These are phyloP conservation scores for Linhomoeus sp. DNA, from an alignment of 2,888 invertebrate genomes.

Conservation along the genomic window DNA sequence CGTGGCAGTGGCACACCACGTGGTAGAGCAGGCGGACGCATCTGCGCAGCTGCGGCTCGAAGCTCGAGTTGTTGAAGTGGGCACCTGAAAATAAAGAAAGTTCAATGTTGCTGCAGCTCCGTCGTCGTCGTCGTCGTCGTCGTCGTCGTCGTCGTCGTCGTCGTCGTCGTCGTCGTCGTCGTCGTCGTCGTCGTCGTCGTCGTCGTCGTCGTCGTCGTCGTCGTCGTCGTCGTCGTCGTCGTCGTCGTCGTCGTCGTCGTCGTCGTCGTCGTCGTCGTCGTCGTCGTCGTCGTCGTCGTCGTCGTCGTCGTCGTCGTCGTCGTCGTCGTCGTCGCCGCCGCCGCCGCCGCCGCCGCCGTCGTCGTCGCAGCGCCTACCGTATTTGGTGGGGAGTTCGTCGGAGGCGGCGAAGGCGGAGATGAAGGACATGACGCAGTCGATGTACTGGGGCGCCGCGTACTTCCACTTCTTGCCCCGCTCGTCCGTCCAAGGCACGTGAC, in stretches of 20 bases:
- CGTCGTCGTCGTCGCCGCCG: too few relatives aligned
- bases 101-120: too few relatives aligned
- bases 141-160: slow-evolving; percentile 1
- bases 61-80: too few relatives aligned
- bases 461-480: slow-evolving; percentile 94
- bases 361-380: slow-evolving; percentile 46
- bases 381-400: slow-evolving; percentile 89
- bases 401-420: slow-evolving; percentile 90
- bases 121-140: too few relatives aligned
- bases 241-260: not conserved
- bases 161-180: slow-evolving; percentile 1
- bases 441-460: slow-evolving; percentile 89
- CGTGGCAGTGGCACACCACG: slow-evolving; percentile 92
- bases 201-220: not conserved
- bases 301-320: too few relatives aligned
- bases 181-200: not conserved
- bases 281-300: slow-evolving; percentile 1
- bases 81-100: too few relatives aligned
- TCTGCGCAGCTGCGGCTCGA: slow-evolving; percentile 83
- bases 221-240: slow-evolving; percentile 1
- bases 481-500: slow-evolving; percentile 92
- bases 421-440: slow-evolving; percentile 96
- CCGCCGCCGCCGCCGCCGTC: not conserved
- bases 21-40: slow-evolving; percentile 88
- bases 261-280: not conserved